These are phyloP conservation scores for Peromyscus californicus DNA, from an alignment of 2,113 vertebrate genomes.

Conservation along the genomic window DNA sequence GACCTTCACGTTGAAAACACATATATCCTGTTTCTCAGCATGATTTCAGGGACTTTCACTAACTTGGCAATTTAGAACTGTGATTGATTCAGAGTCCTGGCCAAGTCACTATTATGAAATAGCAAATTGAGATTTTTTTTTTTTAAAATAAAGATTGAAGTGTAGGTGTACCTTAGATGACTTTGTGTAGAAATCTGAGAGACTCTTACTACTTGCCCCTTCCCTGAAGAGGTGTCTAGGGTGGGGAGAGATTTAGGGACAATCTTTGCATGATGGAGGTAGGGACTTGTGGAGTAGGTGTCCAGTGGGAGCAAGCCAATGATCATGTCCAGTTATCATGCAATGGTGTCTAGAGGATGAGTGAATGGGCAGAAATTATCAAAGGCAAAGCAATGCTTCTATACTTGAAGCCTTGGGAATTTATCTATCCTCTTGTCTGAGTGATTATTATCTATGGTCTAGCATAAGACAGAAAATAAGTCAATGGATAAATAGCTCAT, in stretches of 20 bases:
- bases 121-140: not conserved
- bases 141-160: not conserved
- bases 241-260: not conserved
- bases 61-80: conserved; percentile 49
- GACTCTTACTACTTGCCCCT: not conserved
- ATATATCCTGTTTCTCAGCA: conserved; percentile 63
- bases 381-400: not conserved
- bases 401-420: not conserved
- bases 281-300: not conserved
- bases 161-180: not conserved
- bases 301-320: not conserved
- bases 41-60: conserved; percentile 60
- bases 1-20: conserved; percentile 41
- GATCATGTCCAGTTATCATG: not conserved
- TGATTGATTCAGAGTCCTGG: conserved; percentile 55
- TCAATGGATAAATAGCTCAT: no score
- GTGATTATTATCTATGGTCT: not conserved
- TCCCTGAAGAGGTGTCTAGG: not conserved
- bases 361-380: not conserved
- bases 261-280: not conserved
- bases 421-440: not conserved
- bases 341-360: not conserved
- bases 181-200: conserved; percentile 37
- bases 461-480: conserved; percentile 1
- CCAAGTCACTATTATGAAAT: conserved; percentile 25